Percentiles rank a stretch among this genome's conserved stretches.
phyloP scores from a whole-genome alignment of 2,797 vertebrate genomes.

The Galagoides demidoff region DNA sequence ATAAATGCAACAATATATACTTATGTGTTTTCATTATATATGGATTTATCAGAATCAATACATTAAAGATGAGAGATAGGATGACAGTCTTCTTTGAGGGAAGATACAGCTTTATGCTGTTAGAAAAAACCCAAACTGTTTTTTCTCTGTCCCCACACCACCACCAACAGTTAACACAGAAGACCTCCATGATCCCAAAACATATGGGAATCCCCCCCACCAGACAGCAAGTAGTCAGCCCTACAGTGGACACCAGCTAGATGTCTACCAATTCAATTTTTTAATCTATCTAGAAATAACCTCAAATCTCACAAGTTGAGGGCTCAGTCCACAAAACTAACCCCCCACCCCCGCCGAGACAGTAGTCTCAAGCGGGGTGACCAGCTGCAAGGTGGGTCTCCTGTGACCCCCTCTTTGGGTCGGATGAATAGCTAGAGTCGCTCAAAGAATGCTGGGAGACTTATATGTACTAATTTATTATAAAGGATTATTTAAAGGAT shows the following conservation, averaged over 20 bases:
- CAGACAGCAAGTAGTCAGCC: not conserved
- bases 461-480: not conserved
- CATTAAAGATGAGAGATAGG: not conserved
- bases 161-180: not conserved
- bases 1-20: not conserved
- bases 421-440: not conserved
- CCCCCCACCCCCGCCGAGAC: too few relatives aligned
- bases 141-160: not conserved
- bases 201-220: not conserved
- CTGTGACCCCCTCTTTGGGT: not conserved
- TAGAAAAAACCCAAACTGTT: not conserved
- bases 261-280: not conserved
- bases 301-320: not conserved
- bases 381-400: not conserved
- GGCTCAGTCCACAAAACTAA: not conserved
- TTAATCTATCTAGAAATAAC: not conserved
- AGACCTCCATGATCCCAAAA: not conserved
- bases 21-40: not conserved
- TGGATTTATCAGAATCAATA: not conserved
- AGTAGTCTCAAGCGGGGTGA: not conserved
- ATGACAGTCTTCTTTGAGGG: not conserved
- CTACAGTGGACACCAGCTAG: not conserved
- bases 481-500: not conserved
- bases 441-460: not conserved
- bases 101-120: not conserved